Base-by-base conservation (phyloP, 2,113 vertebrate species). In the Tragelaphus imberbis region DNA sequence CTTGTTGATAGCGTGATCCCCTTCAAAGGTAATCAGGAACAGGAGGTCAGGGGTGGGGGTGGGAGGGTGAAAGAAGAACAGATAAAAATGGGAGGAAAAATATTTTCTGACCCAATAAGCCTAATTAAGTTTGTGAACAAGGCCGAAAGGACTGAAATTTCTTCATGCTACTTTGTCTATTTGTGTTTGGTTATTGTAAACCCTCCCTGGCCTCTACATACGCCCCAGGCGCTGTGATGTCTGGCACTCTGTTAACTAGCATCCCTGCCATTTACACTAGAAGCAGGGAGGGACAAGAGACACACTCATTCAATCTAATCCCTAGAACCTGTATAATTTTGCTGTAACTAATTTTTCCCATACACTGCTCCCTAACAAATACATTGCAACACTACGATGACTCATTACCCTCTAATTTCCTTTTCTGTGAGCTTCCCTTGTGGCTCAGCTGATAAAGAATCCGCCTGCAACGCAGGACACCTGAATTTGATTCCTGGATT, bases 41-140 rank as follows among this genome's bases (percentile, higher is more conserved):
- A 97, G 94, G 55, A 97, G 90, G 56, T 2, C 19, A 0, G 40
- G 40, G 71, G 5, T 75, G 11, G 68, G 21, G 36, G 10, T 75
- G 68, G 36, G 2, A 27, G n/a, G 68, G 82, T 79, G 33, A 90
- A 98, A 61, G 23, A 93, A 53, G 94, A 96, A 92, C 7, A 96
- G 56, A 96, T 87, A 61, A 95, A 94, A 77, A 68, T 16, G 36
- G 30, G 19, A 94, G 85, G 95, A 96, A 97, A 98, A 98, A 98
- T 98, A 98, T 98, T 98, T 99, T 99, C 98, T 99, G 98, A 98
- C 98, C 98, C 98, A 99, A 98, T 99, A 99, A 98, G 98, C 53
- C 98, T 98, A 97, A 98, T 98, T 97, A 98, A 98, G 98, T 97
- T 96, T 93, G 97, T 93, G 97, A 98, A 97, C 98, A 21, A 92